Base-by-base conservation (phyloP, 2,113 vertebrate species). In the Cervus canadensis region DNA sequence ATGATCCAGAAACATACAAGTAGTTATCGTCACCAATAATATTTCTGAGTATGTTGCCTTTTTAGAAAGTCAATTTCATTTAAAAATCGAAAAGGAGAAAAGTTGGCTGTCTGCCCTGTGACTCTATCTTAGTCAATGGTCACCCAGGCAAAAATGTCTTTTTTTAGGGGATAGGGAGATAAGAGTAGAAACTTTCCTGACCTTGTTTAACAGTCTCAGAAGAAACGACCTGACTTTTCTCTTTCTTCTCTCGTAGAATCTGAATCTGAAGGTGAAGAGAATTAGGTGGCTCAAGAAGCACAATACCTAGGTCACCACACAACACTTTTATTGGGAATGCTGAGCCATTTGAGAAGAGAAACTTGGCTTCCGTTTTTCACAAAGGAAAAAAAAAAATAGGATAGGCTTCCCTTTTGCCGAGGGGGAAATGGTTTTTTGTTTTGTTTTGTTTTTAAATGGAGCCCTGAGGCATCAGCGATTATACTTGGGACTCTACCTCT, bases 241-340 rank as follows among this genome's bases (percentile, higher is more conserved):
- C 60, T 81, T 48, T 98, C 71, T 98, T 98, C 78, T 85, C 79
- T 95, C 59, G 50, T 89, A 99, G 99, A 99, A 98, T 99, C 99
- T 1, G 99, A 99, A 97, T 99, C 99, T 0, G 99, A 99, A 98
- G 99, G 98, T 28, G 99, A 99, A 76, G 99, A 99, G 92, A 99
- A 99, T 97, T 99, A 99, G 96, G 64, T 0, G 45, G 84, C 97
- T 93, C 62, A 26, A 87, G 57, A 96, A 98, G 98, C 98, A 98
- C 98, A 98, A 97, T 36, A 85, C 98, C 96, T 90, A 95, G 97
- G 91, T 98, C 97, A 86, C 96, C 95, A 97, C 96, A 86, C 96
- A 93, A 96, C 97, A 95, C 98, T 64, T 95, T 71, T 56, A 52
- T 60, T 98, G 97, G 97, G 97, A 98, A 97, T 97, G 98, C 98